A percentile compares a stretch with the other conserved stretches of the same genome.
phyloP scores from a whole-genome alignment of 2,797 vertebrate species.

The Aeoliscus strigatus region DNA sequence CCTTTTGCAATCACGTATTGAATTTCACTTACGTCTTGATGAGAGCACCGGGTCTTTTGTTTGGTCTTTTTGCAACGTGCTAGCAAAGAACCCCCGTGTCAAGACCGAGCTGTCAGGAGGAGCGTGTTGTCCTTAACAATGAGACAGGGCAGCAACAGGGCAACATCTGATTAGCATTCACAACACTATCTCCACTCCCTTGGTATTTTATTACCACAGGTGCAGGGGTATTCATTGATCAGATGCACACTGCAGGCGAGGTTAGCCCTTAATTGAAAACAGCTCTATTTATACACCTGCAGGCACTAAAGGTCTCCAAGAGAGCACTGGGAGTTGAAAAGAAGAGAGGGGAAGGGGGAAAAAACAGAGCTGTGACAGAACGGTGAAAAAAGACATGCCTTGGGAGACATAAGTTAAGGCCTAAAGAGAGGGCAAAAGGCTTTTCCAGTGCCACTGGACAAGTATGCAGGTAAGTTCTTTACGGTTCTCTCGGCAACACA shows the following conservation, averaged over 20 bases:
- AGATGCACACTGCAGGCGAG: constrained; percentile 77
- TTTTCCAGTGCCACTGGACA: constrained; percentile 30
- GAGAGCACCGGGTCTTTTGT: constrained; percentile 65
- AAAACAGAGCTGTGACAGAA: constrained; percentile 46
- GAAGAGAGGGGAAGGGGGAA: constrained; percentile 24
- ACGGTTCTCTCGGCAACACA: too few species aligned
- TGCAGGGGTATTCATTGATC: constrained; percentile 80
- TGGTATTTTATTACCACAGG: constrained; percentile 86
- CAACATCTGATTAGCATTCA: constrained; percentile 81
- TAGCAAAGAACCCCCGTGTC: constrained; percentile 47
- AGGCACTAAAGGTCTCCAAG: constrained; percentile 76
- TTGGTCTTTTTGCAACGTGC: constrained; percentile 56
- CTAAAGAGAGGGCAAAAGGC: constrained; percentile 37
- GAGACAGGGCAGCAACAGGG: constrained; percentile 73
- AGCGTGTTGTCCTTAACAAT: constrained; percentile 66
- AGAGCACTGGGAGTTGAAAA: constrained; percentile 54
- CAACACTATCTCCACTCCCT: constrained; percentile 65
- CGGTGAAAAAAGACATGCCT: constrained; percentile 51
- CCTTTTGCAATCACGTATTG: constrained; percentile 53
- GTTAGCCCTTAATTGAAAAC: constrained; percentile 77
- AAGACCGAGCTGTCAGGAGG: constrained; percentile 66
- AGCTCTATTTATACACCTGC: constrained; percentile 87
- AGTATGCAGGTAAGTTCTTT: constrained; percentile 38
- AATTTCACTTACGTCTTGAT: constrained; percentile 58
- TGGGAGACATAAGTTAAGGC: constrained; percentile 45